Base-by-base conservation (phyloP, 2,888 invertebrate genomes). In the Cantharis rufa region DNA sequence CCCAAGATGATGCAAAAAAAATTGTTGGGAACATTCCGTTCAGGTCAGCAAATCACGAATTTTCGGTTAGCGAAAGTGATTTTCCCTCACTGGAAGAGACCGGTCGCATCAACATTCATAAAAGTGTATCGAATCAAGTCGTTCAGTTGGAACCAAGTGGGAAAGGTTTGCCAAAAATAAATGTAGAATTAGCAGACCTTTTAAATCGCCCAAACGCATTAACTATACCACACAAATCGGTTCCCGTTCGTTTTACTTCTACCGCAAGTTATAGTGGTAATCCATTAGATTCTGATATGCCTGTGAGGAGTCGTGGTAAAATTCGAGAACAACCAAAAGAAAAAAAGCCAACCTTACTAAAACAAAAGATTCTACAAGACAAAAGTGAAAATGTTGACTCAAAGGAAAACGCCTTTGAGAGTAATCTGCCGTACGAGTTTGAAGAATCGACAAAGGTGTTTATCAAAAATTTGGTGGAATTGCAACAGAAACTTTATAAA, bases 401-500 rank as follows among this genome's bases (percentile, higher is more conserved):
- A 70, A 72, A 89, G 89, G 32, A n/a, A n/a, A 48, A n/a, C n/a
- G 92, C 92, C 83, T 92, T 92, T 83, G 90, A 91, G 82, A 92
- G 93, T 85, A 88, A 90, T 64, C 87, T 91, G 13, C 90, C 90
- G n/a, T 85, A 89, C 66, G 89, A 90, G 24, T 88, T 93, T 7
- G 90, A 90, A 80, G 85, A 87, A 27, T 84, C 89, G 72, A 89
- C 90, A 15, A 88, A 88, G 28, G 81, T 84, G 15, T 84, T 93
- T 70, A 81, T 93, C 1, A 87, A 88, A 72, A 90, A 91, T 80
- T 86, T 93, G 15, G 89, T 91, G 69, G 86, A 90, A 10, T 92
- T 92, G 82, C 93, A 93, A 85, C 91, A 91, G 82, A 89, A 92
- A 15, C 88, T 91, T 32, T 91, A 89, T 83, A 89, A 90, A 75